These are phyloP conservation scores for Heliconius erato DNA, from an alignment of 2,888 invertebrate species.

Conservation along the genomic window DNA sequence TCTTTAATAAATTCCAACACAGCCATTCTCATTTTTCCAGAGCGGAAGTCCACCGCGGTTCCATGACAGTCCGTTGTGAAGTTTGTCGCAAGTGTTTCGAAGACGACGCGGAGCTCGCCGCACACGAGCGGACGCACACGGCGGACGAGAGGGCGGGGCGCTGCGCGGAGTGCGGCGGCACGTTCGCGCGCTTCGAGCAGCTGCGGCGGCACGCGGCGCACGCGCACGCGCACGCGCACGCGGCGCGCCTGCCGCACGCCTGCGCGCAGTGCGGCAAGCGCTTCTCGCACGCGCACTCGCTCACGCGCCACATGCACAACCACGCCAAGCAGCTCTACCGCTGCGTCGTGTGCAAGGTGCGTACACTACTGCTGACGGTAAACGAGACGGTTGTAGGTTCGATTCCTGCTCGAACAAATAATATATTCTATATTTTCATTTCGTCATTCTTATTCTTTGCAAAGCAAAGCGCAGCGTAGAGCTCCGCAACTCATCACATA, in stretches of 20 bases:
- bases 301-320: constrained; percentile 80
- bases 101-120: constrained; percentile 76
- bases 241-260: constrained; percentile 65
- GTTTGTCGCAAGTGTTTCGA: constrained; percentile 82
- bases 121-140: constrained; percentile 73
- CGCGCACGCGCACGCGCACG: constrained; percentile 57
- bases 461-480: no score
- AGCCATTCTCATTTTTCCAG: constrained; percentile 55
- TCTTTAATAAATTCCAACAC: no score
- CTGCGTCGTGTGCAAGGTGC: constrained; percentile 81
- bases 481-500: no score
- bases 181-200: constrained; percentile 26
- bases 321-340: constrained; percentile 81
- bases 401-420: no score
- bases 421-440: no score
- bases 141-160: constrained; percentile 75
- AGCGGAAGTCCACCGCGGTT: constrained; percentile 76
- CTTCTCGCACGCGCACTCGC: constrained; percentile 77
- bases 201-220: constrained; percentile 47
- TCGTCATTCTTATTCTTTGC: no score
- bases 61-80: constrained; percentile 82
- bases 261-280: constrained; percentile 80
- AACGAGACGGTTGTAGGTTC: no score
- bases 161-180: constrained; percentile 68
- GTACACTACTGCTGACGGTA: not conserved